phyloP scores from a whole-genome alignment of 2,888 invertebrate species.

The Acronicta psi region DNA sequence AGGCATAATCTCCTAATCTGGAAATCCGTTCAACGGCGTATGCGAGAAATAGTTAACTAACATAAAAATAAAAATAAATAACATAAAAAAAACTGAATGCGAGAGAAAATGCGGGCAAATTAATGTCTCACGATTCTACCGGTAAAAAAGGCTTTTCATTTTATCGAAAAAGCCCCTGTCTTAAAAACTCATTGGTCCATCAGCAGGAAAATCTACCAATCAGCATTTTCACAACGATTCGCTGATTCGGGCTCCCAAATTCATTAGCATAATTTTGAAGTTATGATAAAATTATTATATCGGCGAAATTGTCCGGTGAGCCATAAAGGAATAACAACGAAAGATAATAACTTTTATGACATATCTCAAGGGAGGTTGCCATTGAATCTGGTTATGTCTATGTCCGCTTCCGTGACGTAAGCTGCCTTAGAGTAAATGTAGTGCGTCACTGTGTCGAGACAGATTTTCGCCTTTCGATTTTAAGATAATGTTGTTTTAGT shows the following conservation, averaged over 20 bases:
- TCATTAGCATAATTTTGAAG: constrained; percentile 57
- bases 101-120: no score
- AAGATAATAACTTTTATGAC: constrained; percentile 49
- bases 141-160: constrained; percentile 16
- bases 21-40: no score
- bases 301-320: constrained; percentile 39
- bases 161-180: constrained; percentile 20
- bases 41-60: no score
- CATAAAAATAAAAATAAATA: no score
- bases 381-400: constrained; percentile 38
- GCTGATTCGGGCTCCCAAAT: constrained; percentile 34
- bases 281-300: constrained; percentile 51
- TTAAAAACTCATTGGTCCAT: constrained; percentile 35
- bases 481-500: constrained; percentile 27
- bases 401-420: constrained; percentile 39
- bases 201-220: constrained; percentile 38
- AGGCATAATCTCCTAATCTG: no score
- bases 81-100: no score
- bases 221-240: constrained; percentile 41
- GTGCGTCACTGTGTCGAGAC: constrained; percentile 18
- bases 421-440: constrained; percentile 43
- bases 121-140: no score
- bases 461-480: constrained; percentile 33
- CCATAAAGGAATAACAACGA: constrained; percentile 48
- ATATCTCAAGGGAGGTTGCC: constrained; percentile 33